These are phyloP conservation scores for Podocnemis expansa DNA, from an alignment of 2,113 vertebrate species.

Conservation along the genomic window DNA sequence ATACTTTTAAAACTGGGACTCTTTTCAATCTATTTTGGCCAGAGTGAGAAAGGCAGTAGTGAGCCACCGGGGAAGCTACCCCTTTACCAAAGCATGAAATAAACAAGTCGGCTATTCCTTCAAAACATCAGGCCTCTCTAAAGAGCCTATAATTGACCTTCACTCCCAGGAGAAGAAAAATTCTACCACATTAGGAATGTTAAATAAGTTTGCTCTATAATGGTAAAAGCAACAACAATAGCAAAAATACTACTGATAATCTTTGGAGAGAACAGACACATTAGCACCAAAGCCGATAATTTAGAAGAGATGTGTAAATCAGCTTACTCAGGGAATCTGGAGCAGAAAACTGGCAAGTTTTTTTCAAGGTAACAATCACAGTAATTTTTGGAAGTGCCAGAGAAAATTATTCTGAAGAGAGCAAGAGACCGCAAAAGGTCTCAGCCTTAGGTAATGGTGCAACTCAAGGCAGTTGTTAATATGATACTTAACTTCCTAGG, in stretches of 20 bases:
- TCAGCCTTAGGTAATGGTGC: neutral
- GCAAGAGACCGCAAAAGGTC: neutral
- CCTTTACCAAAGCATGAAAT: neutral
- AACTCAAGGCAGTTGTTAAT: neutral
- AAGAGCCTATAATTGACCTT: neutral
- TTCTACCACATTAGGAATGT: neutral
- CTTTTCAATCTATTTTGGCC: constrained; percentile 66
- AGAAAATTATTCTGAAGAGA: neutral
- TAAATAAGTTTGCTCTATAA: neutral
- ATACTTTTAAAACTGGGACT: constrained; percentile 64
- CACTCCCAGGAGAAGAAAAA: neutral
- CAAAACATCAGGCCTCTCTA: neutral
- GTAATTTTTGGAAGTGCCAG: neutral
- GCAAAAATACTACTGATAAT: neutral
- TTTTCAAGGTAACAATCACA: neutral
- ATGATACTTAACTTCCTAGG: neutral
- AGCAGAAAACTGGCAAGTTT: neutral
- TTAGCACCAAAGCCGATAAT: neutral
- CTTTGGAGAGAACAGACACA: neutral
- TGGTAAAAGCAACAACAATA: neutral
- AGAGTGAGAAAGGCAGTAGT: constrained; percentile 34
- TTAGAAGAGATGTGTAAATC: neutral
- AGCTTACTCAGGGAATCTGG: neutral
- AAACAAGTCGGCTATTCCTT: neutral
- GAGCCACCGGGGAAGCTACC: constrained; percentile 47